A percentile compares a stretch with the other conserved stretches of the same genome.
phyloP scores from a whole-genome alignment of 2,797 vertebrate genomes.

The Tachyglossus aculeatus region DNA sequence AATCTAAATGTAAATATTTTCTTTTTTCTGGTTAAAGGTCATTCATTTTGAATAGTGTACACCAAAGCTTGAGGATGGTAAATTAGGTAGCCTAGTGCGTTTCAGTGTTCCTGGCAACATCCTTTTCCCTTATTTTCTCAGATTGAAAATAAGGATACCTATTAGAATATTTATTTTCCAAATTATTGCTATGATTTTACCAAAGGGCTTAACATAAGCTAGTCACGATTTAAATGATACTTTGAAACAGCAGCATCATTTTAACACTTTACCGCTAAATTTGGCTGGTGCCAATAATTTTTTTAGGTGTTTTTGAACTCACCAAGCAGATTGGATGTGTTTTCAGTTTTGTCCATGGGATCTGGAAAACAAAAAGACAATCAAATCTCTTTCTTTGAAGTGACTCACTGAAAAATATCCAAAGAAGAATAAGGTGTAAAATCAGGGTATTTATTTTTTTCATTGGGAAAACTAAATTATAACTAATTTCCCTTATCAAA shows the following conservation, averaged over 20 bases:
- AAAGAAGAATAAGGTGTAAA: slow-evolving; percentile 4
- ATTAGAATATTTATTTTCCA: no score
- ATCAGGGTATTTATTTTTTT: neutral
- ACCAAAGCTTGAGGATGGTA: no score
- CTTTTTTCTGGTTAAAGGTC: no score
- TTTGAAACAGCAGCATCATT: slow-evolving; percentile 5
- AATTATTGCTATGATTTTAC: no score
- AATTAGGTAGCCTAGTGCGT: no score
- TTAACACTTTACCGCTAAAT: neutral
- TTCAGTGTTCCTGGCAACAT: no score
- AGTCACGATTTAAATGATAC: slow-evolving; percentile 3
- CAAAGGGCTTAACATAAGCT: neutral
- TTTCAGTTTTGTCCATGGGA: slow-evolving; percentile 98
- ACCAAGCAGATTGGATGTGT: slow-evolving; percentile 96
- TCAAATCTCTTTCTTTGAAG: slow-evolving; percentile 26
- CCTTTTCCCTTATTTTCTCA: no score
- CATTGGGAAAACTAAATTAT: slow-evolving; percentile 8
- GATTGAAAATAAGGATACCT: no score
- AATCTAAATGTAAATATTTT: no score
- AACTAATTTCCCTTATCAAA: neutral
- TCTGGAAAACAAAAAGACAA: slow-evolving; percentile 79
- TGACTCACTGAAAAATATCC: slow-evolving; percentile 20
- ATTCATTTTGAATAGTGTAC: no score
- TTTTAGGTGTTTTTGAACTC: slow-evolving; percentile 63
- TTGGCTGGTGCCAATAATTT: neutral